Conservation (phyloP, 2,113 vertebrate genomes). For the Chamaea fasciata region DNA sequence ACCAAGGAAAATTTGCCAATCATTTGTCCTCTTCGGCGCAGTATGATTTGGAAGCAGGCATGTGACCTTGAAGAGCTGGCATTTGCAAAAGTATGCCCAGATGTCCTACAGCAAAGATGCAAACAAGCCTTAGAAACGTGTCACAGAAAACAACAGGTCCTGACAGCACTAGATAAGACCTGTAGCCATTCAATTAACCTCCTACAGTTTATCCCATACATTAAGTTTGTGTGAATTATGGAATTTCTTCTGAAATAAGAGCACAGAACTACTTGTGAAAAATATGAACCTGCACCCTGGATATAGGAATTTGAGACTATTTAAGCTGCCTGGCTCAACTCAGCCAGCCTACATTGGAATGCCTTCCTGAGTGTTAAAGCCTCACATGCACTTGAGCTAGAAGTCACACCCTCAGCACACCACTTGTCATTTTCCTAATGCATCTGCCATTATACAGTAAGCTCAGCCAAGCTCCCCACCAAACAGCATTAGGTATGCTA, state of each 20-base stretch:
- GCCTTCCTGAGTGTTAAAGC: neutral
- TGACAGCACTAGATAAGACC: neutral
- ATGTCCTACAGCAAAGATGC: slow-evolving; percentile 78
- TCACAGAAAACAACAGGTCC: neutral
- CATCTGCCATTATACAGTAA: neutral
- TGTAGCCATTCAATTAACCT: neutral
- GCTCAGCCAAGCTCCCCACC: neutral
- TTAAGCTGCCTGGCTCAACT: neutral
- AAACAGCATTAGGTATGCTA: neutral
- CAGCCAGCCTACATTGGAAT: neutral
- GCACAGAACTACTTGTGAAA: neutral
- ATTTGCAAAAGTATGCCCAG: slow-evolving; percentile 94
- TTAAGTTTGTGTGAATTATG: neutral
- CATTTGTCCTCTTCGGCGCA: slow-evolving; percentile 77
- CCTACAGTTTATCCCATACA: neutral
- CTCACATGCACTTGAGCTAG: neutral
- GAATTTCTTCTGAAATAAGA: neutral
- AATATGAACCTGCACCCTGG: neutral
- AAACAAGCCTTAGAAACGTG: neutral
- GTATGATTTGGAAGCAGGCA: slow-evolving; percentile 90
- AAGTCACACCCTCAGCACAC: neutral
- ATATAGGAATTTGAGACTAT: neutral
- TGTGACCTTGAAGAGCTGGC: slow-evolving; percentile 94
- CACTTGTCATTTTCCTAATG: neutral
- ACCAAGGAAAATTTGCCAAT: slow-evolving; percentile 94